A percentile compares a stretch with the other conserved stretches of the same genome.
Evolutionary conservation across 2,113 vertebrate species (phyloP).

Genomic region (Cichladusa arquata): DNA sequence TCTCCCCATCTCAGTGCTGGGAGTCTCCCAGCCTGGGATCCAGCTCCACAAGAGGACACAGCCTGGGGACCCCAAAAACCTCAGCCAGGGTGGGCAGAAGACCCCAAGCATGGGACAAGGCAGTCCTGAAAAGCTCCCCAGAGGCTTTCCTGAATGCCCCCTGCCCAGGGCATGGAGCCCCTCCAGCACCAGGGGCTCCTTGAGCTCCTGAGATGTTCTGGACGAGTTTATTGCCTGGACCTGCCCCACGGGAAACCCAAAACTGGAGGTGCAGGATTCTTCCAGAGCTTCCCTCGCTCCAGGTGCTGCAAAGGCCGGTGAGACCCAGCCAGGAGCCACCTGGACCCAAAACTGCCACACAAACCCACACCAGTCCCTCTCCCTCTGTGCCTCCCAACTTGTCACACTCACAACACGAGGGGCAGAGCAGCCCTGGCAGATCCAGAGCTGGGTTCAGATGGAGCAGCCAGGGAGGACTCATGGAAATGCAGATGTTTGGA

Average conservation of each 20-base stretch:
- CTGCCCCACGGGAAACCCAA: background rate
- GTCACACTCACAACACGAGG: rapidly evolving
- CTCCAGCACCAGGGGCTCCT: background rate
- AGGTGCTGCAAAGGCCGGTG: background rate
- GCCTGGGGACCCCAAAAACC: background rate
- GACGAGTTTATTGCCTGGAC: background rate
- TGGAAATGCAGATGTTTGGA: background rate
- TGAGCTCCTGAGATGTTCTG: background rate
- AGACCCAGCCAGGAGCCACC: background rate
- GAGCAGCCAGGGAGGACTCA: background rate
- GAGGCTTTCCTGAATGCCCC: background rate
- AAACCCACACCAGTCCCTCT: background rate
- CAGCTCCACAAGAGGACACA: background rate
- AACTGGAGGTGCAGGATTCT: background rate
- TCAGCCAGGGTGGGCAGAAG: background rate
- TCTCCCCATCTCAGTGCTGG: background rate
- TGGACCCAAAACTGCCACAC: background rate
- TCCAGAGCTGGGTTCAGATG: background rate
- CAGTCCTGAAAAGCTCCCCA: background rate
- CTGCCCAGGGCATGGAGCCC: rapidly evolving
- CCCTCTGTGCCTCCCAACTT: background rate
- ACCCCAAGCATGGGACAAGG: background rate
- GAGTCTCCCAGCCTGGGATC: background rate
- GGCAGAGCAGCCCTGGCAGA: background rate
- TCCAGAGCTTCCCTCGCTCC: background rate